Percentiles rank a stretch among this genome's conserved stretches.
Evolutionary conservation across 2,113 vertebrate species (phyloP).

Genomic region (Okapia johnstoni): DNA sequence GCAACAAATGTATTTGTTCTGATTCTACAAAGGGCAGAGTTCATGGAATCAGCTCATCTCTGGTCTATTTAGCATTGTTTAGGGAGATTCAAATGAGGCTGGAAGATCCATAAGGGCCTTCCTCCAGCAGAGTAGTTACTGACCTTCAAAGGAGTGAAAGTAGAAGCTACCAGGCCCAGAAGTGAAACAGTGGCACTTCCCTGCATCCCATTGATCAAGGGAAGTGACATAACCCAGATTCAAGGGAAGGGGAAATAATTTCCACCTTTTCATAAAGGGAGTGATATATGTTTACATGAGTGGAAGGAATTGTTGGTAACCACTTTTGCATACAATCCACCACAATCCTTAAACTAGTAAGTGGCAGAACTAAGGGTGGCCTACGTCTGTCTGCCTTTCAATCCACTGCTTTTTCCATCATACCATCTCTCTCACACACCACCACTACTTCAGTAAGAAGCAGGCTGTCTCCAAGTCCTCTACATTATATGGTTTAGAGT

Average conservation of each 20-base stretch:
- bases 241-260: not conserved
- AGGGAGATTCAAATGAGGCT: not conserved
- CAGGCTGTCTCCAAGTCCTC: not conserved
- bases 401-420: not conserved
- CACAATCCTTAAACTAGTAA: not conserved
- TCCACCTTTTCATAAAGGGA: not conserved
- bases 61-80: not conserved
- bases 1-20: not conserved
- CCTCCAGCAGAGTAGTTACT: not conserved
- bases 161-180: not conserved
- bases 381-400: not conserved
- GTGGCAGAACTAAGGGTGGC: not conserved
- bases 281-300: not conserved
- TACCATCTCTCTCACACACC: not conserved
- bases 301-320: not conserved
- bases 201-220: not conserved
- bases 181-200: not conserved
- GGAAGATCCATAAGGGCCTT: not conserved
- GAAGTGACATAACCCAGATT: not conserved
- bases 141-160: not conserved
- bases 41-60: not conserved
- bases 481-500: not conserved
- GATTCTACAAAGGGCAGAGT: not conserved
- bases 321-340: not conserved
- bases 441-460: not conserved